Conservation (phyloP, 2,113 vertebrate species). For the Sebastes fasciatus region DNA sequence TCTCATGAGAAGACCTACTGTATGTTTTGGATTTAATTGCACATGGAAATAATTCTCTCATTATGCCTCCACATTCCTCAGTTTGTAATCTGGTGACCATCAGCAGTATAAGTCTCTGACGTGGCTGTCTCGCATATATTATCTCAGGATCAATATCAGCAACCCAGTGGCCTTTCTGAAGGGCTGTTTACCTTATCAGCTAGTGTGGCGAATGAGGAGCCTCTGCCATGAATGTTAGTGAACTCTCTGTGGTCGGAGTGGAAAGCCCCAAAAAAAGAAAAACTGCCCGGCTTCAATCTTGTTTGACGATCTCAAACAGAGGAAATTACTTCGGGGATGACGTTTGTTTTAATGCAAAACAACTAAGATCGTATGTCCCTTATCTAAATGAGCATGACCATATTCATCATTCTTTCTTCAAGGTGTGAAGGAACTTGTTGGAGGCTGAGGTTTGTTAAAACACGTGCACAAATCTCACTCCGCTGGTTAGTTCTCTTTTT, state of each 20-base stretch:
- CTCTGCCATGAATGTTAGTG: constrained; percentile 30
- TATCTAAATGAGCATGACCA: not conserved
- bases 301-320: not conserved
- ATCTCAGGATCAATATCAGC: constrained; percentile 67
- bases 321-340: constrained; percentile 23
- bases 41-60: not conserved
- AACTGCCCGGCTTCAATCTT: not conserved
- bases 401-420: not conserved
- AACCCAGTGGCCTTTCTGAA: constrained; percentile 67
- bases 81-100: constrained; percentile 20
- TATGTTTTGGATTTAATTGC: not conserved
- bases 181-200: constrained; percentile 58
- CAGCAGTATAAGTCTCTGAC: constrained; percentile 31
- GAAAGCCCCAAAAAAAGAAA: constrained; percentile 54
- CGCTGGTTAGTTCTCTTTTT: constrained; percentile 15
- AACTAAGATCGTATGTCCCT: not conserved
- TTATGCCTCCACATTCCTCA: constrained; percentile 12
- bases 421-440: not conserved
- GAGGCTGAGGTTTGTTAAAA: not conserved
- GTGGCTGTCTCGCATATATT: constrained; percentile 39
- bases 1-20: not conserved
- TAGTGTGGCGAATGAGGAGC: constrained; percentile 17
- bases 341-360: not conserved
- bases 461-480: not conserved
- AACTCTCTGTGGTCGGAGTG: constrained; percentile 40